phyloP scores from a whole-genome alignment of 1,140 invertebrate species.

The Bombus polaris region DNA sequence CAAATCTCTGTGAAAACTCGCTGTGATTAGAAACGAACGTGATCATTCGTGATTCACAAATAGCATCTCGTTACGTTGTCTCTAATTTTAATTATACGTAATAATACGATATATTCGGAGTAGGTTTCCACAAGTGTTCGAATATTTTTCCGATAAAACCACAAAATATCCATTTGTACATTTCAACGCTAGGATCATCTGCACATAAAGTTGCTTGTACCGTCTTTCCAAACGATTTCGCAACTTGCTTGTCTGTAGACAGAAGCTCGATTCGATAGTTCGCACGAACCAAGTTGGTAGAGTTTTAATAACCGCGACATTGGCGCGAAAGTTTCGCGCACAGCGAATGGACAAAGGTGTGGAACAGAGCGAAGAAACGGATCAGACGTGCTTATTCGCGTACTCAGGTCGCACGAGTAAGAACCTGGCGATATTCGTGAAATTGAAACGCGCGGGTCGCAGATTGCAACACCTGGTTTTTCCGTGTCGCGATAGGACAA shows the following conservation, averaged over 20 bases:
- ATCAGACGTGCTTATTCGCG: neutral
- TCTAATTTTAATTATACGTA: too few relatives aligned
- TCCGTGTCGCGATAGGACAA: neutral
- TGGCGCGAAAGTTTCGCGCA: neutral
- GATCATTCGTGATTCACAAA: too few relatives aligned
- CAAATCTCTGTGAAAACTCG: too few relatives aligned
- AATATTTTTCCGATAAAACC: neutral
- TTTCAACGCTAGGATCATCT: too few relatives aligned
- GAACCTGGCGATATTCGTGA: neutral
- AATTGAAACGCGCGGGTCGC: slow-evolving; percentile 4
- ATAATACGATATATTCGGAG: too few relatives aligned
- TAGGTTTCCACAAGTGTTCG: neutral
- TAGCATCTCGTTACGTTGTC: too few relatives aligned
- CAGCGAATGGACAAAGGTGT: neutral
- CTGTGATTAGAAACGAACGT: too few relatives aligned
- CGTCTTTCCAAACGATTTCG: too few relatives aligned
- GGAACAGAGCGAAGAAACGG: neutral
- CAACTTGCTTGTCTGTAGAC: too few relatives aligned
- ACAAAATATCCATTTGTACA: neutral
- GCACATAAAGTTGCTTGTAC: too few relatives aligned
- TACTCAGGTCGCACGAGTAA: neutral
- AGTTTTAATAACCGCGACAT: neutral
- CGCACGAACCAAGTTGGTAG: neutral
- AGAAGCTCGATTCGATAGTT: neutral
- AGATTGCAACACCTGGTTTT: slow-evolving; percentile 4